Base-by-base conservation (phyloP, 1,140 invertebrate species). In the Formica exsecta region DNA sequence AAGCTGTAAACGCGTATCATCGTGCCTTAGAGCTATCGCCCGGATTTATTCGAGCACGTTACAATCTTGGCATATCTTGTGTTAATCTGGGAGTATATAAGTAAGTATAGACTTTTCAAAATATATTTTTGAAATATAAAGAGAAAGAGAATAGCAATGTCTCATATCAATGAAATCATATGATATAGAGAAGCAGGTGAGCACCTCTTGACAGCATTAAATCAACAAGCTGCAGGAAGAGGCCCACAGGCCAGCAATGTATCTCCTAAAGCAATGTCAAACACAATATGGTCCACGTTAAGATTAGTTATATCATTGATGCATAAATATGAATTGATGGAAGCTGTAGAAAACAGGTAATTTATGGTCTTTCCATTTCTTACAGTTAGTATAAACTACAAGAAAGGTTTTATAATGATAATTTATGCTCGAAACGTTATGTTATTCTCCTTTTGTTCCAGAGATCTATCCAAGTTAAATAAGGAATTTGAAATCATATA, bases 31-130 rank as follows among this genome's bases (percentile, higher is more conserved):
- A 98, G 93, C 95, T 99, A 38, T 97, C 98, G 73, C 99, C 99
- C 4, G 99, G 99, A 19, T 99, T 99, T 94, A 99, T 99, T 86
- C 96, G 99, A 73, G 98, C 99, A 25, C 96, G 99, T 88, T 99
- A 99, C 92, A 99, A 99, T 96, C 97, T 99, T 74, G 99, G 99
- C 9, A 99, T 99, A 68, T 98, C 98, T 76, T 99, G 99, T 93
- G 98, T 99, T 93, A 99, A 99, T 95, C 96, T 99, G n/a, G 97
- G 97, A 91, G 98, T 98, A 36, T 98, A 99, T 92, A 98, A 96
- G 97, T 98, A 95, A 95, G 92, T 85, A 66, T 71, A 62, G 13
- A 79, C 59, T 59, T 41, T 86, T 64, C 88, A 41, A 41, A 41
- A 36, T 44, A 61, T 74, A 16, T 51, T 71, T 44, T 11, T 81